A percentile compares a stretch with the other conserved stretches of the same genome.
These are phyloP conservation scores for Cirrhinus mrigala DNA, from an alignment of 2,797 vertebrate species.

Conservation along the genomic window DNA sequence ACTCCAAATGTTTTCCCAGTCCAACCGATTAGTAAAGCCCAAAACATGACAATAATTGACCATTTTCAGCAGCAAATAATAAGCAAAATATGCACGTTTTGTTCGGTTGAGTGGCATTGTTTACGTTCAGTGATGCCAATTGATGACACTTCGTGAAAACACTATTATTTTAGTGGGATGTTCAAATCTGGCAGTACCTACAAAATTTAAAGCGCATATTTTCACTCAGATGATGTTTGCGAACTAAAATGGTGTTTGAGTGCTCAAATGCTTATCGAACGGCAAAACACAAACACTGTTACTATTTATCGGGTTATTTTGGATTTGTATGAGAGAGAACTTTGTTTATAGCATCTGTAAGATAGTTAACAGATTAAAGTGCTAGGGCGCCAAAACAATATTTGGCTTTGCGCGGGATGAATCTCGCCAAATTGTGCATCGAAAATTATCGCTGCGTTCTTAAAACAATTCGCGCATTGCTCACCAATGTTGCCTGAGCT, in stretches of 20 bases:
- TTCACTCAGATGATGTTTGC: background rate
- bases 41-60: too few relatives aligned
- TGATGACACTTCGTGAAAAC: too few relatives aligned
- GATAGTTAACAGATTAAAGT: too few relatives aligned
- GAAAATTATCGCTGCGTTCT: background rate
- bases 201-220: background rate
- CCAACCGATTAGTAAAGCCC: too few relatives aligned
- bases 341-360: background rate
- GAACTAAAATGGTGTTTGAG: background rate
- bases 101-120: too few relatives aligned
- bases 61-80: too few relatives aligned
- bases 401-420: too few relatives aligned
- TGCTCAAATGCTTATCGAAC: background rate
- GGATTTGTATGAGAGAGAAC: background rate
- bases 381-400: background rate
- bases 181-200: background rate
- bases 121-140: too few relatives aligned
- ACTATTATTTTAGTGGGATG: background rate
- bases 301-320: background rate
- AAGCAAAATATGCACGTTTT: too few relatives aligned
- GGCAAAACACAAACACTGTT: background rate
- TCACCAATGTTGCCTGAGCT: background rate
- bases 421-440: background rate
- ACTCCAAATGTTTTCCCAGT: too few relatives aligned
- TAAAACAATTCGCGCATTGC: background rate